phyloP scores from a whole-genome alignment of 2,113 vertebrate species.

The Plectropomus leopardus region DNA sequence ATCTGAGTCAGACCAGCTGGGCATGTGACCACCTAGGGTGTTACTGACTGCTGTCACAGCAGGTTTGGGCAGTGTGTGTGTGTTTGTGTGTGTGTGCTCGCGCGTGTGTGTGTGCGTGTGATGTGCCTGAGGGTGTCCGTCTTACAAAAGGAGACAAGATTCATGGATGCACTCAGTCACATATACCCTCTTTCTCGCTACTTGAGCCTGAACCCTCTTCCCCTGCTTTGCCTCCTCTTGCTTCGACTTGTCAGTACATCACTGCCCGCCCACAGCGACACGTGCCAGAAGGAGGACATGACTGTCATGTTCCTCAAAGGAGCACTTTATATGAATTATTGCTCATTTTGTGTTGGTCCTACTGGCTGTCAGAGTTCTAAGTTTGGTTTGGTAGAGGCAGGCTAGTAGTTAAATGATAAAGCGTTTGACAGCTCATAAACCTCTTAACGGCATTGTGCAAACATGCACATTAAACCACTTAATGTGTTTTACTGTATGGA shows the following conservation, averaged over 20 bases:
- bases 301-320: slow-evolving; percentile 57
- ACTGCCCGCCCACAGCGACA: slow-evolving; percentile 48
- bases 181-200: slow-evolving; percentile 40
- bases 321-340: slow-evolving; percentile 64
- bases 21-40: slow-evolving; percentile 70
- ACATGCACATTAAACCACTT: slow-evolving; percentile 4
- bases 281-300: slow-evolving; percentile 49
- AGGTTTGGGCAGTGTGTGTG: slow-evolving; percentile 44
- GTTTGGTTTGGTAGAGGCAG: slow-evolving; percentile 29
- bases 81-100: slow-evolving; percentile 17
- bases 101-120: slow-evolving; percentile 22
- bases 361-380: slow-evolving; percentile 8
- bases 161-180: slow-evolving; percentile 60
- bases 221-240: slow-evolving; percentile 20
- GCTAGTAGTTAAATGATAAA: slow-evolving; percentile 17
- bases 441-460: neutral
- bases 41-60: slow-evolving; percentile 69
- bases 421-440: slow-evolving; percentile 27
- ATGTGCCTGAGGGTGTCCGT: slow-evolving; percentile 47
- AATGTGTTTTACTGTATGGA: slow-evolving; percentile 34
- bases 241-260: slow-evolving; percentile 57
- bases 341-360: slow-evolving; percentile 59
- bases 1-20: slow-evolving; percentile 48
- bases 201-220: slow-evolving; percentile 41
- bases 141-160: slow-evolving; percentile 63